Conservation (phyloP, 2,888 invertebrate genomes). For the Epinotia nisella region DNA sequence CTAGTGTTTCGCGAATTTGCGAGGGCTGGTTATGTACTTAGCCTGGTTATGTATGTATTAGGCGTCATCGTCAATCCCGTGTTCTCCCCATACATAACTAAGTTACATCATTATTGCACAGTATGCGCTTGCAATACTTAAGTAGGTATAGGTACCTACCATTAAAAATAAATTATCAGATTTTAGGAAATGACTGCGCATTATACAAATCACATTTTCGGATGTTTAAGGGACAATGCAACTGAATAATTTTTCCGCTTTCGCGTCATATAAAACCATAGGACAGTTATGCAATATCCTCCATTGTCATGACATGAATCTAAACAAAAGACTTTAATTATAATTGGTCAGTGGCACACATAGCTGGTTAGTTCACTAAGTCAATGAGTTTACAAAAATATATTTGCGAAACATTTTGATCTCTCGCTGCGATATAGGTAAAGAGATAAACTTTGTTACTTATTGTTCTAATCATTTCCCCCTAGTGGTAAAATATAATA, state of each 20-base stretch:
- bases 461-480: too few relatives aligned
- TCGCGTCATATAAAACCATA: slow-evolving; percentile 16
- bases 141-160: too few relatives aligned
- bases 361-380: neutral
- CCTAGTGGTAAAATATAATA: too few relatives aligned
- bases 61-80: too few relatives aligned
- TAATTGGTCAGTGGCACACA: slow-evolving; percentile 21
- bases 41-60: too few relatives aligned
- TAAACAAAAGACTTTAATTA: slow-evolving; percentile 26
- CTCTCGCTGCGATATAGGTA: too few relatives aligned
- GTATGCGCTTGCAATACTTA: too few relatives aligned
- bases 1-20: too few relatives aligned
- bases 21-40: too few relatives aligned
- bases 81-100: too few relatives aligned
- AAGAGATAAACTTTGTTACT: too few relatives aligned
- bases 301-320: neutral
- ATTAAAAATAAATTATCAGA: neutral
- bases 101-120: too few relatives aligned
- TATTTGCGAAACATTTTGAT: neutral
- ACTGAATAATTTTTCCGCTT: slow-evolving; percentile 4
- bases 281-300: slow-evolving; percentile 20
- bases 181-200: slow-evolving; percentile 16
- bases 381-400: neutral
- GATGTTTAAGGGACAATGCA: slow-evolving; percentile 9
- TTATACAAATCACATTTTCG: slow-evolving; percentile 7